phyloP scores from a whole-genome alignment of 2,797 vertebrate species.

The Scolopax rusticola region DNA sequence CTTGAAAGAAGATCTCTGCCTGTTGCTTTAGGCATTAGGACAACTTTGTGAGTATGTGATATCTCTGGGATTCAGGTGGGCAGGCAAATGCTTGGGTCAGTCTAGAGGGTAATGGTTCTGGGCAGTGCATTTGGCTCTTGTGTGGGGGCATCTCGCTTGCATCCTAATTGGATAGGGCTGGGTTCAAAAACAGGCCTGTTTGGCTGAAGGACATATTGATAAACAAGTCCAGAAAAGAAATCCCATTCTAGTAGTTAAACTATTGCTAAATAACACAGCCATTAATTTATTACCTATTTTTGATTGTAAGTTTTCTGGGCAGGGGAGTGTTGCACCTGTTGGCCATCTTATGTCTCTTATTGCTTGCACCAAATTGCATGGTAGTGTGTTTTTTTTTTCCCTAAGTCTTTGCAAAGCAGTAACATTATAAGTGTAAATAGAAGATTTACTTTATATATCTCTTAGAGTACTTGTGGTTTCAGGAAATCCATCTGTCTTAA shows the following conservation, averaged over 20 bases:
- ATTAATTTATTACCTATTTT: background rate
- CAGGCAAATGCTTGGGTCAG: background rate
- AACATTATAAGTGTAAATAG: background rate
- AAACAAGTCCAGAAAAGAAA: background rate
- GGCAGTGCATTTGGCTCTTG: fast-evolving
- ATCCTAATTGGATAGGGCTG: background rate
- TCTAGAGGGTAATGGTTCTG: fast-evolving
- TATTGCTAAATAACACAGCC: background rate
- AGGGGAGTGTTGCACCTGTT: background rate
- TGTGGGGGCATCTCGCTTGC: background rate
- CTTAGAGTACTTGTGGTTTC: background rate
- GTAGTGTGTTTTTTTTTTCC: background rate
- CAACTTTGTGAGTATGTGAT: fast-evolving
- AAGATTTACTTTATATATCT: background rate
- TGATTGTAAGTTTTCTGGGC: background rate
- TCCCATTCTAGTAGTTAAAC: background rate
- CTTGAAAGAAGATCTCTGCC: background rate
- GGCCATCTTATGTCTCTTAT: background rate
- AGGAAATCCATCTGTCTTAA: background rate
- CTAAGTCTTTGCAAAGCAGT: background rate
- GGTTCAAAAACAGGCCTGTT: background rate
- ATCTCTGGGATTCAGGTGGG: background rate
- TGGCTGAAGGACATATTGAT: background rate
- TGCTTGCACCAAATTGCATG: background rate
- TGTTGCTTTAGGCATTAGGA: background rate